Evolutionary conservation across 2,888 invertebrate genomes (phyloP).

Genomic region (Agrotis puta): DNA sequence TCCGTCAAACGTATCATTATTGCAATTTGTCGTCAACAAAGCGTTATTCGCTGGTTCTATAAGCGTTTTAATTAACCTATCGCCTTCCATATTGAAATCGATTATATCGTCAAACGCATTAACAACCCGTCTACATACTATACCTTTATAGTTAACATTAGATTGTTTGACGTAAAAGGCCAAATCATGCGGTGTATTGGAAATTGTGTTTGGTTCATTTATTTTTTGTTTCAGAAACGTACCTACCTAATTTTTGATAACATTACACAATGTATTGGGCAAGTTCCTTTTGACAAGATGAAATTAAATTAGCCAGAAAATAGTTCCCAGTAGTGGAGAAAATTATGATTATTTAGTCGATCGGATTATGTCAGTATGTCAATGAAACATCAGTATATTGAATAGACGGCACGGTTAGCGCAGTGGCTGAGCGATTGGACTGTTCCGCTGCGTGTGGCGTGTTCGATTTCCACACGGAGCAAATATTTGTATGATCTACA

Average conservation of each 20-base stretch:
- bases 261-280: too few species aligned
- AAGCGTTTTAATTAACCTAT: constrained; percentile 55
- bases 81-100: constrained; percentile 48
- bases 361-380: too few species aligned
- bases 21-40: constrained; percentile 23
- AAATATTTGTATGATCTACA: too few species aligned
- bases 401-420: too few species aligned
- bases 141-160: constrained; percentile 45
- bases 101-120: constrained; percentile 56
- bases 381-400: too few species aligned
- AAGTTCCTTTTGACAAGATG: too few species aligned
- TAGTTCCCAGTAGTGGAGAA: too few species aligned
- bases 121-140: constrained; percentile 31
- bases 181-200: constrained; percentile 21
- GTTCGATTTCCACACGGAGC: too few species aligned
- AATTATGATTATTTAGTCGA: too few species aligned
- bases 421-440: too few species aligned
- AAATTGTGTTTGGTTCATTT: constrained; percentile 3
- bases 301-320: too few species aligned
- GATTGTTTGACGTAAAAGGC: constrained; percentile 42
- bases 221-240: not conserved
- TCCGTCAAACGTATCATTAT: constrained; percentile 31
- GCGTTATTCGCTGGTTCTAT: constrained; percentile 33
- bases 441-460: too few species aligned
- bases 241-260: not conserved